Evolutionary conservation across 2,888 invertebrate genomes (phyloP).

Genomic region (Eucriotettix oculatus): DNA sequence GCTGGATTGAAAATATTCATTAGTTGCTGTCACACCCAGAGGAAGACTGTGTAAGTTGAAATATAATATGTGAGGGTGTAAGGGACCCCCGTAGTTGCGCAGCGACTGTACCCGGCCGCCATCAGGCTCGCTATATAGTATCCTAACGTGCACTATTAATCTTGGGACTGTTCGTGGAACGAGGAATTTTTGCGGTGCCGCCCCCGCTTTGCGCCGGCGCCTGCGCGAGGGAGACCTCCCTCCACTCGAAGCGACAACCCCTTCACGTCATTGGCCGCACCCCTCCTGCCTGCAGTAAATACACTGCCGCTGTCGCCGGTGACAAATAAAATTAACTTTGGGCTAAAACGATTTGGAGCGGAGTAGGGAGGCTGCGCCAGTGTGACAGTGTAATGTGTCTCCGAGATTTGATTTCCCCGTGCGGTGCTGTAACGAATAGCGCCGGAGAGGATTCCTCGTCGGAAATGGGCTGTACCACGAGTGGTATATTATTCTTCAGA

Average conservation of each 20-base stretch:
- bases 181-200: conserved; percentile 6
- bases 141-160: conserved; percentile 5
- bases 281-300: not conserved
- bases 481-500: not conserved
- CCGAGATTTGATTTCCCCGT: not conserved
- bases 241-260: not conserved
- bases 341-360: conserved; percentile 1
- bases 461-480: not conserved
- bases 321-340: conserved; percentile 10
- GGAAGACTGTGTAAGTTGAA: no score
- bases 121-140: conserved; percentile 1
- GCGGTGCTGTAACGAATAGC: not conserved
- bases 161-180: conserved; percentile 4
- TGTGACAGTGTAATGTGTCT: not conserved
- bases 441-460: not conserved
- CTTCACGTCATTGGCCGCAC: not conserved
- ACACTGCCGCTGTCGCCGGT: conserved; percentile 1
- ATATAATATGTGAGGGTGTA: no score
- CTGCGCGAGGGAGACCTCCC: not conserved
- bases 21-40: no score
- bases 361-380: not conserved
- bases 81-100: no score
- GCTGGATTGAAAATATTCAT: no score
- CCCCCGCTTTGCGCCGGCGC: conserved; percentile 1
- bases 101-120: conserved; percentile 1